Base-by-base conservation (phyloP, 2,888 invertebrate species). In the Lapara coniferarum region DNA sequence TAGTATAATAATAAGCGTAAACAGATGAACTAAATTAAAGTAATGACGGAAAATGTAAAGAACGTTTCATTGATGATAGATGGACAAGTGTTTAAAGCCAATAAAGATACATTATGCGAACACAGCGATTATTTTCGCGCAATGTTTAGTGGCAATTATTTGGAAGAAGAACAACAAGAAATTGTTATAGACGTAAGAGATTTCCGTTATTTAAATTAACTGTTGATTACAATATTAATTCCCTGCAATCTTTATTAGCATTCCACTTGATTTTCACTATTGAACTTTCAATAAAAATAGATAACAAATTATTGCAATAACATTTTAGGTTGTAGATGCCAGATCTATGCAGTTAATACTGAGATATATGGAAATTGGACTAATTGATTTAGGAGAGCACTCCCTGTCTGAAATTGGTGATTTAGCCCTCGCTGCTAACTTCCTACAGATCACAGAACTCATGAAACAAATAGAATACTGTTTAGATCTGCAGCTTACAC, bases 121-220 rank as follows among this genome's bases (percentile, higher is more conserved):
- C 78, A 89, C 69, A 93, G 93, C 76, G 92, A 93, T 78, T 93
- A 93, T 82, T 93, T 93, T 77, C 81, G 85, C 10, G 93, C 93
- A 25, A 93, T 93, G 93, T 93, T 93, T 73, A 92, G 90, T 72
- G 93, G 93, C 0, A 86, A 84, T 77, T 93, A 89, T 75, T 78
- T 87, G 3, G 93, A 93, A 83, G 84, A 89, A 58, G 78, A 87
- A 55, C 82, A 86, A 75, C 73, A 84, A 67, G 84, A 88, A 82
- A 87, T 93, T 58, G 71, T 74, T 59, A 91, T 93, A 57, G 88
- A 92, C 74, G 93, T 93, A 82, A 84, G 89, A 78, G 7, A 1
- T 52, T 6, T 57, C 12, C 14, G 12, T 51, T 14, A 51, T 55
- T 46, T 66, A 66, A 44, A 70, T 46, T 66, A 44, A 12, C 55